Conservation (phyloP, 2,797 vertebrate species). For the Mormyrus proboscirostris region DNA sequence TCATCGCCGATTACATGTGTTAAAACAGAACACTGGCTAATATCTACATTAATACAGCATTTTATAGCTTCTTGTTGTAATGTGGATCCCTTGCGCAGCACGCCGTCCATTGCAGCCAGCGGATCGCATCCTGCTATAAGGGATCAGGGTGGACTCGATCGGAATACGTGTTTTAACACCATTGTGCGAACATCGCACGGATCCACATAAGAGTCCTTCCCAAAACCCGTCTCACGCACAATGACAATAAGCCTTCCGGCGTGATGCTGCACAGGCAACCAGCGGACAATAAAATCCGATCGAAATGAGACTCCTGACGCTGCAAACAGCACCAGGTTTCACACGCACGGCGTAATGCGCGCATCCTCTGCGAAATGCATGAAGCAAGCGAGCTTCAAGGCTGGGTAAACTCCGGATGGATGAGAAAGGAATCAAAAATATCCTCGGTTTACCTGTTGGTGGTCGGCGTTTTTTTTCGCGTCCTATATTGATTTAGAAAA, state of each 20-base stretch:
- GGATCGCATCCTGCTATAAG: background rate
- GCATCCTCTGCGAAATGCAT: background rate
- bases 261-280: background rate
- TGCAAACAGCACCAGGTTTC: background rate
- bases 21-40: background rate
- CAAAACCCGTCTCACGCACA: background rate
- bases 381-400: background rate
- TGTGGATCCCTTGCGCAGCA: background rate
- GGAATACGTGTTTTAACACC: background rate
- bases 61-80: background rate
- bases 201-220: background rate
- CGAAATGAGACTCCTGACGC: background rate
- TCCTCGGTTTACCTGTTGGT: constrained; percentile 47
- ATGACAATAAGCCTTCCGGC: background rate
- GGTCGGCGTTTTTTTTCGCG: background rate
- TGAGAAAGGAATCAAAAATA: constrained; percentile 35
- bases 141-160: background rate
- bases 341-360: background rate
- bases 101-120: background rate
- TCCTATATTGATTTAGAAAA: background rate
- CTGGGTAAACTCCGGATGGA: background rate
- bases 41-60: background rate
- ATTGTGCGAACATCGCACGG: background rate
- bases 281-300: background rate
- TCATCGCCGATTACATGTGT: background rate